Evolutionary conservation across 2,888 invertebrate species (phyloP).

Genomic region (Acrocyrtus sp.): DNA sequence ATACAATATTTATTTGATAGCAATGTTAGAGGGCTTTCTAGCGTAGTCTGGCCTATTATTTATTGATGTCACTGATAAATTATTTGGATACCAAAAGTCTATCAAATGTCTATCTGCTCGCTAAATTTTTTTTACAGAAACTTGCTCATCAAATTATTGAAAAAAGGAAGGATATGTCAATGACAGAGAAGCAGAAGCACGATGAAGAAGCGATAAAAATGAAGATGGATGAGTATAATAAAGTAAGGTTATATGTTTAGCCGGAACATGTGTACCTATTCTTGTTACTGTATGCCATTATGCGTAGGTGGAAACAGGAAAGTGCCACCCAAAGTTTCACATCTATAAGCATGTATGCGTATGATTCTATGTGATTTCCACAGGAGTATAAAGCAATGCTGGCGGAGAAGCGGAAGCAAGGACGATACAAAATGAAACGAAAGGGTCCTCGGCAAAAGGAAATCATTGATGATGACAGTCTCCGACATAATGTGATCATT

Average conservation of each 20-base stretch:
- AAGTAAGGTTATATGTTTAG: conserved; percentile 63
- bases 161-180: conserved; percentile 73
- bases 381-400: conserved; percentile 74
- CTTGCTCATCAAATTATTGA: conserved; percentile 76
- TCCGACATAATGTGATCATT: conserved; percentile 53
- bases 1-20: no score
- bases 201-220: conserved; percentile 74
- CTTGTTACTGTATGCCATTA: no score
- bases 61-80: no score
- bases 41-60: no score
- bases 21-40: no score
- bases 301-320: not conserved
- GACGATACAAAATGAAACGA: conserved; percentile 70
- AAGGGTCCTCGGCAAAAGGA: conserved; percentile 74
- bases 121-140: conserved; percentile 71
- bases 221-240: conserved; percentile 75
- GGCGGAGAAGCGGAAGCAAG: conserved; percentile 72
- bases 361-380: no score
- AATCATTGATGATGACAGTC: conserved; percentile 65
- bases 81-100: no score
- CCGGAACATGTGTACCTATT: no score
- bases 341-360: no score
- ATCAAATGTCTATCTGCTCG: no score
- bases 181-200: conserved; percentile 73
- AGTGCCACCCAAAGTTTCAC: not conserved